Base-by-base conservation (phyloP, 1,140 invertebrate species). In the Drosophila repleta region DNA sequence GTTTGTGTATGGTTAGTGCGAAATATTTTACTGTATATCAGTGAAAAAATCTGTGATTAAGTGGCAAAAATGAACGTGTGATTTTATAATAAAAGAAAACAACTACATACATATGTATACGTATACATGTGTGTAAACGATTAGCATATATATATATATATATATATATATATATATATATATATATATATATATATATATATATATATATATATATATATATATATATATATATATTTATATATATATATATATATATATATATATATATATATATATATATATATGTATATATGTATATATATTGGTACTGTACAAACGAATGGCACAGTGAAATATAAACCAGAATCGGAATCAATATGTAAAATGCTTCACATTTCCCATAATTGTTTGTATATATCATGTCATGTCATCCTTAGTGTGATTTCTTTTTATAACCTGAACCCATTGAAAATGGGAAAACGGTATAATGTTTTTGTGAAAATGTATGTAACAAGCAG, bases 301-400 rank as follows among this genome's bases (percentile, higher is more conserved):
- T 39, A 26, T 39, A 18, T 24, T 55, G 52, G 21, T 55, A 35
- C 51, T 63, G 60, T 70, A 49, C 51, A 51, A 58, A 67, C 69
- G 69, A 67, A 55, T 73, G 64, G 69, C 69, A 73, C 64, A 73
- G 63, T 73, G 49, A 73, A 73, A 73, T 68, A 73, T 64, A 73
- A 72, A 72, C 64, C 69, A 64, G 69, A 72, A 70, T 70, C 48
- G 57, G 39, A 37, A 67, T 55, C 56, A 67, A 55, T 67, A 73
- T 55, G 49, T 68, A 35, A 61, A 55, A 66, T 72, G 53, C 41
- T 72, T 60, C 26, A 65, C 26, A 65, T 72, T 72, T 65, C 62
- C 46, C 62, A 71, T 64, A 58, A 66, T 66, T 58, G 15, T 45
- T 5, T 49, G 11, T 57, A 46, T 20, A 13, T 3, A 6, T n/a